Evolutionary conservation across 2,797 vertebrate genomes (phyloP).

Genomic region (Pempheris klunzingeri): DNA sequence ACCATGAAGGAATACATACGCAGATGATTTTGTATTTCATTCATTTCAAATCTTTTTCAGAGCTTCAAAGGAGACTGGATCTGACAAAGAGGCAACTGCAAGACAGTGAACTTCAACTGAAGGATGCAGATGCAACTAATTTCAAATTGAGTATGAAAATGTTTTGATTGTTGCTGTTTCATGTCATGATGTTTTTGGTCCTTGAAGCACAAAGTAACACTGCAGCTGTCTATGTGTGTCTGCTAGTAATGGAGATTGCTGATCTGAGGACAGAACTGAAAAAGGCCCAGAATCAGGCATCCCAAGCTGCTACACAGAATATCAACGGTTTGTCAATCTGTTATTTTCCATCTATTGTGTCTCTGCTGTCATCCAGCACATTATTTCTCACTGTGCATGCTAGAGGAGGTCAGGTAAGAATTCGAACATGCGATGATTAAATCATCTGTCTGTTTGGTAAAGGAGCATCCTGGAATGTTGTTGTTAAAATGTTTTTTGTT

Average conservation of each 20-base stretch:
- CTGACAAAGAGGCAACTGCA: slow-evolving; percentile 42
- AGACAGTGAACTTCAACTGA: slow-evolving; percentile 45
- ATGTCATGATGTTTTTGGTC: neutral
- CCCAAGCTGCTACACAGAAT: neutral
- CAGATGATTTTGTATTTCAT: neutral
- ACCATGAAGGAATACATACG: accelerated
- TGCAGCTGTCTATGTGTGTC: slow-evolving; percentile 28
- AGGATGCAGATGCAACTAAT: slow-evolving; percentile 4
- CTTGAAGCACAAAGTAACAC: slow-evolving; percentile 1
- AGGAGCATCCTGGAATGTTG: too few relatives aligned
- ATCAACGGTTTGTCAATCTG: slow-evolving; percentile 33
- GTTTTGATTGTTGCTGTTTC: neutral
- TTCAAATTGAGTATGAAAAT: slow-evolving; percentile 35
- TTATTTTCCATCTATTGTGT: neutral
- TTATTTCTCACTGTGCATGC: neutral
- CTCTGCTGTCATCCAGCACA: neutral
- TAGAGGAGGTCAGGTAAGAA: neutral
- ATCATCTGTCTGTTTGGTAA: neutral
- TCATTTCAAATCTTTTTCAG: slow-evolving; percentile 36
- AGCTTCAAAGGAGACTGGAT: slow-evolving; percentile 40
- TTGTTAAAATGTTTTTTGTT: too few relatives aligned
- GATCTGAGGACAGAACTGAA: slow-evolving; percentile 50
- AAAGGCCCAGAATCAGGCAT: neutral
- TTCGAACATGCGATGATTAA: neutral
- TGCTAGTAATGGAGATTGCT: slow-evolving; percentile 54